These are phyloP conservation scores for Rhinichthys klamathensis DNA, from an alignment of 2,113 vertebrate species.

Conservation along the genomic window DNA sequence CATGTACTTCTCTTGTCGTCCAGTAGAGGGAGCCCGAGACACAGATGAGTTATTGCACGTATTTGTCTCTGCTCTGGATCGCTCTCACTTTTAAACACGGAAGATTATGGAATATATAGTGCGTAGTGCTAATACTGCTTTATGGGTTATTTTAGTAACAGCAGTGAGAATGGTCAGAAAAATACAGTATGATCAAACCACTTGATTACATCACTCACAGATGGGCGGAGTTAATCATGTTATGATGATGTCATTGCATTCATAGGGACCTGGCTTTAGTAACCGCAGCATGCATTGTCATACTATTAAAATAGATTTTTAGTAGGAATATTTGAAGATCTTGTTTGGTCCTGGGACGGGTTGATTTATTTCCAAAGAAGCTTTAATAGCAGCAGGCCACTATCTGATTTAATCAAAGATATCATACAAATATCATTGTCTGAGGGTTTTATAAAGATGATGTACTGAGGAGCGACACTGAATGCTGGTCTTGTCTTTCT, in stretches of 20 bases:
- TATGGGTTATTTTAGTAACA: neutral
- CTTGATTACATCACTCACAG: conserved; percentile 4
- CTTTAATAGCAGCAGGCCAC: neutral
- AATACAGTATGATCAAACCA: neutral
- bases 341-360: neutral
- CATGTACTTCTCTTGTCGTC: conserved; percentile 11
- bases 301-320: neutral
- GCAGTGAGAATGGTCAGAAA: neutral
- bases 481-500: neutral
- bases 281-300: neutral
- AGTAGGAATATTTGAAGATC: neutral
- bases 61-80: conserved; percentile 19
- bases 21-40: conserved; percentile 50
- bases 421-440: neutral
- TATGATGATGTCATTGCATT: conserved; percentile 45
- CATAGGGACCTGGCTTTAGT: neutral
- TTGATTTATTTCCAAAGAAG: neutral
- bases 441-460: neutral
- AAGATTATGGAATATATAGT: neutral
- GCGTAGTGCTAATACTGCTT: neutral
- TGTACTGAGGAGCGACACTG: neutral
- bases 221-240: conserved; percentile 6
- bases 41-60: neutral
- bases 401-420: neutral
- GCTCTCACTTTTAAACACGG: neutral